A percentile compares a stretch with the other conserved stretches of the same genome.
phyloP scores from a whole-genome alignment of 2,113 vertebrate species.

The Siphamia tubifer region DNA sequence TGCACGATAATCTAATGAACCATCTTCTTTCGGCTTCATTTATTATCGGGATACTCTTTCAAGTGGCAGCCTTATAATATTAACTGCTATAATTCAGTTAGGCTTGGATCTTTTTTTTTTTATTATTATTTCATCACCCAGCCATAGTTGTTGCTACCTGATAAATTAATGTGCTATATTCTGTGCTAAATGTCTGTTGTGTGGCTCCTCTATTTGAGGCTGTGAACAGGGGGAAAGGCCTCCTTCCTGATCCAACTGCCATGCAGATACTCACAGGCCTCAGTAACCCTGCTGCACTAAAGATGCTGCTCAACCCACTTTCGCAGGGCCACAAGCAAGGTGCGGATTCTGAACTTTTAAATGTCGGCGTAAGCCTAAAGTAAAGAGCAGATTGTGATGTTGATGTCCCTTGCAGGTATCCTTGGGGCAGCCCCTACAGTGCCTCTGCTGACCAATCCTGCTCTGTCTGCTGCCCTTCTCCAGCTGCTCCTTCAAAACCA shows the following conservation, averaged over 20 bases:
- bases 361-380: too few species aligned
- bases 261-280: conserved; percentile 89
- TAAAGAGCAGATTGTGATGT: too few species aligned
- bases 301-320: conserved; percentile 88
- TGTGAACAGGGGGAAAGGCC: conserved; percentile 91
- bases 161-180: background rate
- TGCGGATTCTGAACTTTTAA: conserved; percentile 57
- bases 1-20: too few species aligned
- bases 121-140: too few species aligned
- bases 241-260: conserved; percentile 89
- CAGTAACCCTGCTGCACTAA: conserved; percentile 87
- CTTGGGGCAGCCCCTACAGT: conserved; percentile 85
- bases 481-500: conserved; percentile 90
- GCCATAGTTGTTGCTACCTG: too few species aligned
- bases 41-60: too few species aligned
- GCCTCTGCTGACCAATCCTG: conserved; percentile 84
- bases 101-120: too few species aligned
- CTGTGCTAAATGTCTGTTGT: background rate
- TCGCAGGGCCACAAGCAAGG: conserved; percentile 88
- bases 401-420: conserved; percentile 77
- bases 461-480: conserved; percentile 85
- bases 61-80: too few species aligned
- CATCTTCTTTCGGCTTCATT: too few species aligned
- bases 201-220: conserved; percentile 69
- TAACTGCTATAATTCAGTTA: too few species aligned